phyloP scores from a whole-genome alignment of 2,113 vertebrate genomes.

The Otis tarda region DNA sequence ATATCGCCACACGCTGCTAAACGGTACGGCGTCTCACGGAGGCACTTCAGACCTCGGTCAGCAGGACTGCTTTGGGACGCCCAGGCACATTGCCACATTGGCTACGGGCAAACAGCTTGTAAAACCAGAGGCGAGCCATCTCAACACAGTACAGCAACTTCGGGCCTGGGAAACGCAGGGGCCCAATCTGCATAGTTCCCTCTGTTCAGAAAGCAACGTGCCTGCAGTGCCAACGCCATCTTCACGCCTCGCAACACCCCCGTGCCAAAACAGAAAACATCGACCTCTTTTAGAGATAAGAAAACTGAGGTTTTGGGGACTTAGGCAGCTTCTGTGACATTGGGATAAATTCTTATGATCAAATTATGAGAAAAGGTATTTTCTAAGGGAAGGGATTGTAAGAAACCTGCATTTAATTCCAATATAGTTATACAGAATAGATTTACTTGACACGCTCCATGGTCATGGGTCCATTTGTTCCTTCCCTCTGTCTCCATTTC shows the following conservation, averaged over 20 bases:
- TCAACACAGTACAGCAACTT: not conserved
- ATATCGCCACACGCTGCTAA: not conserved
- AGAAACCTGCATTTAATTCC: not conserved
- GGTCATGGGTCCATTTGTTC: accelerated
- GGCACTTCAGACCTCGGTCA: not conserved
- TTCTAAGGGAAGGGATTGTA: not conserved
- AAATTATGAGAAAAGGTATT: not conserved
- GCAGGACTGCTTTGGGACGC: not conserved
- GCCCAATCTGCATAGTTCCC: not conserved
- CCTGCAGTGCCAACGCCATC: not conserved
- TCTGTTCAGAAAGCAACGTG: not conserved
- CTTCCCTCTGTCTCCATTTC: not conserved
- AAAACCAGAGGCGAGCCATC: not conserved
- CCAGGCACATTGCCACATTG: not conserved
- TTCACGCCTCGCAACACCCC: not conserved
- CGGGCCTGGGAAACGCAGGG: not conserved
- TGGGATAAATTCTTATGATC: not conserved
- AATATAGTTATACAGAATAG: not conserved
- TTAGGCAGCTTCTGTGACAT: not conserved
- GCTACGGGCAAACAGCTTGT: not conserved
- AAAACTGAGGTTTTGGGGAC: not conserved
- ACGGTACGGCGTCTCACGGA: not conserved
- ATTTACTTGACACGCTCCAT: accelerated
- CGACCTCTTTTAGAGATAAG: not conserved
- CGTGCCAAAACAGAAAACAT: not conserved